Evolutionary conservation across 2,888 invertebrate species (phyloP).

Genomic region (Frankliniella intonsa): DNA sequence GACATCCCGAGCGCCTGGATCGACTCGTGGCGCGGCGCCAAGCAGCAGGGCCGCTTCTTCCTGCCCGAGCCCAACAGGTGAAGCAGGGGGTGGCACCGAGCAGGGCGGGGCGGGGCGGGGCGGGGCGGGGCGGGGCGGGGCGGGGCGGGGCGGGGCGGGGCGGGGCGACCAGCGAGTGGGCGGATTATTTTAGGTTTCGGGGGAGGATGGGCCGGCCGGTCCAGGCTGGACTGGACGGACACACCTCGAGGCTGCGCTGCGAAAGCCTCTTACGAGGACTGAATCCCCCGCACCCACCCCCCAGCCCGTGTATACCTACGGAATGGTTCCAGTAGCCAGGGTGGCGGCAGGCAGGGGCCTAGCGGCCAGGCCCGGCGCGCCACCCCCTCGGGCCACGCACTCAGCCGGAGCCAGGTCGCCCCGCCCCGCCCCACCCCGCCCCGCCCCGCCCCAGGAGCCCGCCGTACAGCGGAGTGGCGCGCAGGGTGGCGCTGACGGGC

Average conservation of each 20-base stretch:
- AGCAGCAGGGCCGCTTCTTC: conserved; percentile 56
- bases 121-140: too few species aligned
- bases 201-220: too few species aligned
- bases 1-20: conserved; percentile 62
- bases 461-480: not conserved
- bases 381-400: too few species aligned
- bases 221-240: too few species aligned
- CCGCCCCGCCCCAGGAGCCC: not conserved
- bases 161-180: too few species aligned
- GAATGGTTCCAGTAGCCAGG: not conserved
- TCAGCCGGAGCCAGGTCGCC: not conserved
- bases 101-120: too few species aligned
- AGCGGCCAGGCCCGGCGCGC: not conserved
- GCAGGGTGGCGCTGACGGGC: not conserved
- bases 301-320: not conserved
- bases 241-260: too few species aligned
- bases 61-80: conserved; percentile 63
- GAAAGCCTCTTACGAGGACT: not conserved
- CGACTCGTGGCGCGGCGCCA: conserved; percentile 56
- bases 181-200: too few species aligned
- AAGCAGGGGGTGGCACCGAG: not conserved
- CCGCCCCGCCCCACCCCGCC: not conserved
- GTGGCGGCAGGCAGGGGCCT: not conserved
- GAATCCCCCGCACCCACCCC: not conserved
- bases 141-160: too few species aligned